phyloP scores from a whole-genome alignment of 2,797 vertebrate species.

The Ambastaia sidthimunki region DNA sequence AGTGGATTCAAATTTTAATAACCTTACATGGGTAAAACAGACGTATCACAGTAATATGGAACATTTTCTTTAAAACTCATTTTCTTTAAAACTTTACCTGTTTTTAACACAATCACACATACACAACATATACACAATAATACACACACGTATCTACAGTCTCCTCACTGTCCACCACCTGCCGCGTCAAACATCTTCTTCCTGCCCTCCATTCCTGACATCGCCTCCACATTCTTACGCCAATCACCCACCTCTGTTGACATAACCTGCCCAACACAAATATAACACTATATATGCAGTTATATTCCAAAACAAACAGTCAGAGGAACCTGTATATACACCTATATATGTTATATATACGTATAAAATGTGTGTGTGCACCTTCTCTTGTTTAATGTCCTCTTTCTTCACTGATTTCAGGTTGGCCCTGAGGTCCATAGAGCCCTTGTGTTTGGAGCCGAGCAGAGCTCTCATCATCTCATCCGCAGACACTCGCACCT shows the following conservation, averaged over 20 bases:
- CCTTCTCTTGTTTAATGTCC: conserved; percentile 71
- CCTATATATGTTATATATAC: no score
- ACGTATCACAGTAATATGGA: neutral
- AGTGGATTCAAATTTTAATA: neutral
- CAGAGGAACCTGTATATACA: neutral
- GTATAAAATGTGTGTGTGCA: conserved; percentile 30
- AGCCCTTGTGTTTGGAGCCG: conserved; percentile 71
- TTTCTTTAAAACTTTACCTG: no score
- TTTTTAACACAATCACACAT: conserved; percentile 9
- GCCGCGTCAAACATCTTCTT: conserved; percentile 74
- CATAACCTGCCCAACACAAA: conserved; percentile 55
- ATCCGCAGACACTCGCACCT: conserved; percentile 70
- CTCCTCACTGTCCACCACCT: conserved; percentile 64
- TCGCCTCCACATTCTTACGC: conserved; percentile 73
- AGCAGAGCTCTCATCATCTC: conserved; percentile 71
- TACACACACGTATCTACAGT: conserved; percentile 34
- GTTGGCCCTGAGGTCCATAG: conserved; percentile 69
- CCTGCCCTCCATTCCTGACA: conserved; percentile 74
- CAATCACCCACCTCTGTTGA: conserved; percentile 68
- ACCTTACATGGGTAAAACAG: neutral
- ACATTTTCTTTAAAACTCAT: neutral
- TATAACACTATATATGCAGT: neutral
- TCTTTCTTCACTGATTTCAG: conserved; percentile 73
- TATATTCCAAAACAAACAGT: no score
- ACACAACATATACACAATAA: conserved; percentile 33